Conservation (phyloP, 2,888 invertebrate genomes). For the Cosmopolites sordidus region DNA sequence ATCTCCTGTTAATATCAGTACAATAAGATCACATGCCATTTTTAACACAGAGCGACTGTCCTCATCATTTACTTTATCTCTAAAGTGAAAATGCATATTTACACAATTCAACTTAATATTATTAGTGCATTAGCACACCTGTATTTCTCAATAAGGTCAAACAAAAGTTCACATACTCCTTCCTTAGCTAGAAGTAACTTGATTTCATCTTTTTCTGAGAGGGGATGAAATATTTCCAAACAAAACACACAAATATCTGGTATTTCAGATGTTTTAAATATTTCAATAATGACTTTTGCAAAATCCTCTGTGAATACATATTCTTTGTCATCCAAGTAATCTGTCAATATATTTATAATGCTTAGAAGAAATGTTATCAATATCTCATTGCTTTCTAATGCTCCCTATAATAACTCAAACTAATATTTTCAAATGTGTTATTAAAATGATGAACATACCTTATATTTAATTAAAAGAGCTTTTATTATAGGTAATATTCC, state of each 20-base stretch:
- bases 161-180: constrained; percentile 71
- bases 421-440: background rate
- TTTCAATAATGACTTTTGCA: constrained; percentile 53
- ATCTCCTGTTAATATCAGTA: constrained; percentile 82
- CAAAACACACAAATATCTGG: constrained; percentile 72
- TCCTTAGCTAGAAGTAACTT: constrained; percentile 72
- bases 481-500: constrained; percentile 54
- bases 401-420: constrained; percentile 25
- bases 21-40: constrained; percentile 80
- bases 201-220: constrained; percentile 76
- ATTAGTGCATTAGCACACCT: background rate
- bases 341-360: constrained; percentile 59
- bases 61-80: constrained; percentile 55
- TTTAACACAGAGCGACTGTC: constrained; percentile 69
- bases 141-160: constrained; percentile 64
- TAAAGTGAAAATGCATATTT: constrained; percentile 2
- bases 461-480: constrained; percentile 51
- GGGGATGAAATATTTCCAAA: constrained; percentile 70
- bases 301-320: constrained; percentile 39
- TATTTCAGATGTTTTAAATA: constrained; percentile 61
- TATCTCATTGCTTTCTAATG: constrained; percentile 56
- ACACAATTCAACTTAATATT: background rate
- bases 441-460: constrained; percentile 34
- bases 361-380: constrained; percentile 54
- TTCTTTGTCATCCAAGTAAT: constrained; percentile 57